Conservation (phyloP, 2,113 vertebrate genomes). For the Aspidoscelis tigris region DNA sequence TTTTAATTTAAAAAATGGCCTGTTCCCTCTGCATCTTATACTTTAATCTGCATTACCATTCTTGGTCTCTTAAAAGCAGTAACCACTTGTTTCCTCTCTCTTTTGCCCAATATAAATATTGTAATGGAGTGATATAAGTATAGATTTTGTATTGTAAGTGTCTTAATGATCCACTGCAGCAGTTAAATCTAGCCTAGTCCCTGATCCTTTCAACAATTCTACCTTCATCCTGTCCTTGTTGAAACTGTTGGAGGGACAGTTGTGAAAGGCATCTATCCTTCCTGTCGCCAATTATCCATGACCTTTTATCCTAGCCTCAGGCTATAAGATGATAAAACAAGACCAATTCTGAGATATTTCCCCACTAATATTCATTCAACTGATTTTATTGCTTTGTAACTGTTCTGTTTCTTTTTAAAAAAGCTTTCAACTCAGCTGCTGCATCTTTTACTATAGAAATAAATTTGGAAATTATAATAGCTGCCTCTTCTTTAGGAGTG, state of each 20-base stretch:
- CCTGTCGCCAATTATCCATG: slow-evolving; percentile 67
- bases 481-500: slow-evolving; percentile 63
- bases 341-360: slow-evolving; percentile 66
- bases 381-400: slow-evolving; percentile 59
- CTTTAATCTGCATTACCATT: background rate
- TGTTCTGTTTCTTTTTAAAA: slow-evolving; percentile 30
- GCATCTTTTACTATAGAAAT: slow-evolving; percentile 57
- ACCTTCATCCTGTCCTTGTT: slow-evolving; percentile 29
- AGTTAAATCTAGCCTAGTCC: slow-evolving; percentile 26
- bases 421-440: slow-evolving; percentile 43
- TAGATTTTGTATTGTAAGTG: slow-evolving; percentile 27
- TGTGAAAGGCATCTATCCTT: slow-evolving; percentile 58
- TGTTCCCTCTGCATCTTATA: background rate
- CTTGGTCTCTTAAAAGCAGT: background rate
- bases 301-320: slow-evolving; percentile 69
- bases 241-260: slow-evolving; percentile 48
- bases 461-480: slow-evolving; percentile 64
- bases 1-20: background rate
- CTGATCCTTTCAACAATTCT: slow-evolving; percentile 34
- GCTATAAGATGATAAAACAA: slow-evolving; percentile 61
- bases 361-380: slow-evolving; percentile 68
- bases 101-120: slow-evolving; percentile 1
- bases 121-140: slow-evolving; percentile 20
- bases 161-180: slow-evolving; percentile 18
- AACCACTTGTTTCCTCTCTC: background rate